Percentiles rank a stretch among this genome's conserved stretches.
Evolutionary conservation across 2,797 vertebrate genomes (phyloP).

Genomic region (Xerus rutilus): DNA sequence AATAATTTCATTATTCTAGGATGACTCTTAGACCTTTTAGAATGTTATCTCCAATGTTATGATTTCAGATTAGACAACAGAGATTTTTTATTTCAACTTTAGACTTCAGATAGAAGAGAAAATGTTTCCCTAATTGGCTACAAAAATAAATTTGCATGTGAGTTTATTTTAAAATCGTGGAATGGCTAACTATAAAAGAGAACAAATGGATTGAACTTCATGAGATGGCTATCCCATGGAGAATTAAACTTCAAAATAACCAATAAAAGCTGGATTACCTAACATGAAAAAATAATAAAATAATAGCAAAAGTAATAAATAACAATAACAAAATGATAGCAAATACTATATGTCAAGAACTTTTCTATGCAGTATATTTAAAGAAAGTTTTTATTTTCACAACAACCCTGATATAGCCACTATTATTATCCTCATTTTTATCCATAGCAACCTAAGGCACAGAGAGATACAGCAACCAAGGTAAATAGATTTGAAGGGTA

Average conservation of each 20-base stretch:
- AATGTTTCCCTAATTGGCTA: background rate
- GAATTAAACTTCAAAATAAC: slow-evolving; percentile 47
- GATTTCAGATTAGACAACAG: slow-evolving; percentile 29
- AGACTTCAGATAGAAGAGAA: background rate
- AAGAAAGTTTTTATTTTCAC: background rate
- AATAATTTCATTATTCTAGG: background rate
- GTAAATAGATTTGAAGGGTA: background rate
- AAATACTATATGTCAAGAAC: background rate
- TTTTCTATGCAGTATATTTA: background rate
- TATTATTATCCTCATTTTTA: background rate
- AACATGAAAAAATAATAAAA: background rate
- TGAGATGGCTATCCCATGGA: background rate
- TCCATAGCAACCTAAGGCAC: background rate
- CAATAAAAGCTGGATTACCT: background rate
- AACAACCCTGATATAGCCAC: background rate
- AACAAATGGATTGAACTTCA: background rate
- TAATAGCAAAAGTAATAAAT: background rate
- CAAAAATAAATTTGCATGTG: slow-evolving; percentile 48
- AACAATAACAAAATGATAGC: background rate
- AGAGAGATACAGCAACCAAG: background rate
- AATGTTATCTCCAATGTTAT: background rate
- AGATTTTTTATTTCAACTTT: slow-evolving; percentile 28
- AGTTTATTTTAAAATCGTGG: slow-evolving; percentile 2
- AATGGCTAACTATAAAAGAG: slow-evolving; percentile 3
- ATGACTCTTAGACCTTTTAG: background rate